Percentiles rank a stretch among this genome's conserved stretches.
phyloP scores from a whole-genome alignment of 2,888 invertebrate species.

The Cylindroiulus punctatus region DNA sequence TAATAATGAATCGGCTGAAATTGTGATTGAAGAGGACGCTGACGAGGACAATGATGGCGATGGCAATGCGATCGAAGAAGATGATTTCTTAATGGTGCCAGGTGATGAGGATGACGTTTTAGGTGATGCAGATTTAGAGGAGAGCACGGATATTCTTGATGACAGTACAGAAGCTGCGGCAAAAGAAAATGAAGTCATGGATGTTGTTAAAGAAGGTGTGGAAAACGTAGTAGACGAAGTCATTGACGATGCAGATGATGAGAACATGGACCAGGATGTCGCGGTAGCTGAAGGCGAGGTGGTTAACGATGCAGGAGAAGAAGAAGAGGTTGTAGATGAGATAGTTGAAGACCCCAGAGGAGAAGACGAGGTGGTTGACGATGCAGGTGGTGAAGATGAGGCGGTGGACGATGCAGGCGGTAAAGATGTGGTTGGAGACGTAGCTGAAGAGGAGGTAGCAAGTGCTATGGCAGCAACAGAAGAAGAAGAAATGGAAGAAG shows the following conservation, averaged over 20 bases:
- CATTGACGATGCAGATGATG: background rate
- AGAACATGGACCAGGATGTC: background rate
- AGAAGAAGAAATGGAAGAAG: too few species aligned
- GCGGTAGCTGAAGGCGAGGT: background rate
- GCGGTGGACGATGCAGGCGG: background rate
- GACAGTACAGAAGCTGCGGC: background rate
- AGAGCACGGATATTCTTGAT: background rate
- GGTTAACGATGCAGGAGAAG: background rate
- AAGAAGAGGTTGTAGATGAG: background rate
- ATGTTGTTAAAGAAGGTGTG: background rate
- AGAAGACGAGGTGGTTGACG: background rate
- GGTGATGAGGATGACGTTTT: background rate
- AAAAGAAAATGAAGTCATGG: background rate
- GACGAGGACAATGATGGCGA: background rate
- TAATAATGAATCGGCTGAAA: background rate
- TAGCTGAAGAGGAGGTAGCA: background rate
- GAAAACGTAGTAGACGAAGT: too few species aligned
- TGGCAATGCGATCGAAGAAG: background rate
- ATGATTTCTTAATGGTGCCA: background rate
- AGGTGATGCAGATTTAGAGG: background rate
- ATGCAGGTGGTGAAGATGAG: background rate
- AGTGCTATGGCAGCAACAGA: too few species aligned
- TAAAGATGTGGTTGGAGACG: background rate
- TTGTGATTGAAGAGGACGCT: background rate
- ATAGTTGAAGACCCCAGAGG: background rate